phyloP scores from a whole-genome alignment of 92 coral and sea anemone genomes.

The Nematostella vectensis region DNA sequence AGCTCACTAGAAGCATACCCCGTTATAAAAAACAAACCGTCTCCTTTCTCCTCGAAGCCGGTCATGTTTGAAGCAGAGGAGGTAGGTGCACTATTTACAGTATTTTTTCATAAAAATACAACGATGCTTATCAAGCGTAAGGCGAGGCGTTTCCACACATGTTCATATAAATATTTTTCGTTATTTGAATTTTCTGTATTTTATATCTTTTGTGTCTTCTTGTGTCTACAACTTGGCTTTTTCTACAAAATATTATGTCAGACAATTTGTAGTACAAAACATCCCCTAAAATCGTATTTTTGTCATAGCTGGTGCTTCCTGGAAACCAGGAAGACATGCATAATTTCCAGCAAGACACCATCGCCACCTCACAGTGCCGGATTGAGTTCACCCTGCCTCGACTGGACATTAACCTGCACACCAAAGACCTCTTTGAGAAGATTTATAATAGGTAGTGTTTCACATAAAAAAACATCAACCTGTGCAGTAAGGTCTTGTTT shows the following conservation, averaged over 20 bases:
- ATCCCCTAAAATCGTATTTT: too few species aligned
- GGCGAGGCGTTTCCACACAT: too few species aligned
- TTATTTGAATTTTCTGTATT: too few species aligned
- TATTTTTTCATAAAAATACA: too few species aligned
- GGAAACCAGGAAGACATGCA: slow-evolving; percentile 89
- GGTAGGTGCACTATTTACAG: slow-evolving; percentile 40
- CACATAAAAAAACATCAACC: not conserved
- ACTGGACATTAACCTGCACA: slow-evolving; percentile 83
- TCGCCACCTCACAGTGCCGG: slow-evolving; percentile 61
- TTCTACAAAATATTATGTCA: too few species aligned
- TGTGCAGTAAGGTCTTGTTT: not conserved
- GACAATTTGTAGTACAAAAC: too few species aligned
- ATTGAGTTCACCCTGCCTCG: slow-evolving; percentile 76
- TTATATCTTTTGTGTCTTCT: too few species aligned
- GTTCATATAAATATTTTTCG: not conserved
- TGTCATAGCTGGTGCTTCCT: slow-evolving; percentile 74
- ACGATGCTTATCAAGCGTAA: too few species aligned
- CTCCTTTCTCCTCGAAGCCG: slow-evolving; percentile 97
- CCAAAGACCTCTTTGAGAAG: slow-evolving; percentile 73
- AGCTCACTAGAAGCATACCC: slow-evolving; percentile 93
- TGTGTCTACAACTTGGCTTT: too few species aligned
- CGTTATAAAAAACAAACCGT: slow-evolving; percentile 81
- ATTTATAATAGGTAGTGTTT: slow-evolving; percentile 93
- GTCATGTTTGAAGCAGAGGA: slow-evolving; percentile 98
- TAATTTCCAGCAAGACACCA: slow-evolving; percentile 81